A percentile compares a stretch with the other conserved stretches of the same genome.
phyloP scores from a whole-genome alignment of 2,888 invertebrate genomes.

The Anaspis maculata region DNA sequence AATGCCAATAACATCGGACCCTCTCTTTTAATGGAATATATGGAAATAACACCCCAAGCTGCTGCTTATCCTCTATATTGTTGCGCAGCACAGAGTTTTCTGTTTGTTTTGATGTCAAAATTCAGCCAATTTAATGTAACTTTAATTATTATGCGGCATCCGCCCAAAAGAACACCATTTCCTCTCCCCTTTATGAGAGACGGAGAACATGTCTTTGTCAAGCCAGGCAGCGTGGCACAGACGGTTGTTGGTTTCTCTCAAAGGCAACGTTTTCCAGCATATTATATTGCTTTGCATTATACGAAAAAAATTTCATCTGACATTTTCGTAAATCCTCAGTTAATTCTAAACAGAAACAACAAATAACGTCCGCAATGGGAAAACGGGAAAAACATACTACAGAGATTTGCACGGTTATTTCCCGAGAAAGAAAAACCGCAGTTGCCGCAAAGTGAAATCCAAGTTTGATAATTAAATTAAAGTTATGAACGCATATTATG shows the following conservation, averaged over 20 bases:
- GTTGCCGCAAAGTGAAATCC: neutral
- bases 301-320: no score
- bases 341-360: no score
- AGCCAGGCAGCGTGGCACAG: no score
- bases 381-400: no score
- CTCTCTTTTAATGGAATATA: conserved; percentile 29
- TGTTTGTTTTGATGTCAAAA: conserved; percentile 5
- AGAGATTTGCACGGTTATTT: neutral
- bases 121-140: neutral
- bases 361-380: no score
- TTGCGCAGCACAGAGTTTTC: conserved; percentile 3
- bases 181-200: neutral
- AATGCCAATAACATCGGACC: conserved; percentile 37
- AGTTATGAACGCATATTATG: no score
- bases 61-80: conserved; percentile 6
- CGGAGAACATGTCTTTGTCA: no score
- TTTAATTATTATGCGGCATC: neutral
- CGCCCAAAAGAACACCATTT: neutral
- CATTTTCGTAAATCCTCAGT: no score
- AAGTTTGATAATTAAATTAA: no score
- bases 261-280: no score
- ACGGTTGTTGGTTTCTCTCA: no score
- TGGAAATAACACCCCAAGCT: conserved; percentile 7
- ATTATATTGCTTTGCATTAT: no score
- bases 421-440: neutral